Base-by-base conservation (phyloP, 2,888 invertebrate genomes). In the Drosophila recens region DNA sequence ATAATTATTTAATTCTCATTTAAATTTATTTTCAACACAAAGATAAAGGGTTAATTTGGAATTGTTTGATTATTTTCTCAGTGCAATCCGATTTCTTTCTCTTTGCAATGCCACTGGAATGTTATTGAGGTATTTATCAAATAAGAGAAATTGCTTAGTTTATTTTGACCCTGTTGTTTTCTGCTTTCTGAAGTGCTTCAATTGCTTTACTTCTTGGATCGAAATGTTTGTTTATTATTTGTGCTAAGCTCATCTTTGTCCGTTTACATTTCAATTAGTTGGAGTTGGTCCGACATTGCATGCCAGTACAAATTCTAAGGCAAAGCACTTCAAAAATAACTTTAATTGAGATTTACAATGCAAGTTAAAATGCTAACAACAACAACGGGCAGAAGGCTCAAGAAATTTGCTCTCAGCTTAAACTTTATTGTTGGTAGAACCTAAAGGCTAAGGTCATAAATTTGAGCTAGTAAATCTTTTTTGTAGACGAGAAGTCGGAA, bases 321-420 rank as follows among this genome's bases (percentile, higher is more conserved):
- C 36, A 49, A 52, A 64, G 33, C 49, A 70, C 63, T 74, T 74
- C 48, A 46, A 67, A 71, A 67, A 70, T 64, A 63, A 65, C 69
- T 88, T 80, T 83, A 81, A 88, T 85, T 79, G 76, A 79, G 83
- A 88, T 83, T 88, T 80, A 88, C 87, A 72, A 61, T 72, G 70
- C 62, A 69, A 70, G 72, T 72, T 77, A 65, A 73, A 86, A 78
- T 78, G 69, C 70, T 77, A 72, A 46, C 65, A 77, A 63, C 66
- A 71, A 62, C 27, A 69, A 59, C 64, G 71, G 61, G 58, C 46
- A 48, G 8, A 54, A 48, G 9, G 15, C 36, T 52, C 36, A 53
- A 58, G 66, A 73, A 84, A 80, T 82, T 75, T 82, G 61, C 69
- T 57, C 48, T 46, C 36, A 51, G 54, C 64, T 72, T 66, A 57